Evolutionary conservation across 2,113 vertebrate species (phyloP), one percentile per base, ranked within the genome.

Genomic region (Anolis sagrei): DNA sequence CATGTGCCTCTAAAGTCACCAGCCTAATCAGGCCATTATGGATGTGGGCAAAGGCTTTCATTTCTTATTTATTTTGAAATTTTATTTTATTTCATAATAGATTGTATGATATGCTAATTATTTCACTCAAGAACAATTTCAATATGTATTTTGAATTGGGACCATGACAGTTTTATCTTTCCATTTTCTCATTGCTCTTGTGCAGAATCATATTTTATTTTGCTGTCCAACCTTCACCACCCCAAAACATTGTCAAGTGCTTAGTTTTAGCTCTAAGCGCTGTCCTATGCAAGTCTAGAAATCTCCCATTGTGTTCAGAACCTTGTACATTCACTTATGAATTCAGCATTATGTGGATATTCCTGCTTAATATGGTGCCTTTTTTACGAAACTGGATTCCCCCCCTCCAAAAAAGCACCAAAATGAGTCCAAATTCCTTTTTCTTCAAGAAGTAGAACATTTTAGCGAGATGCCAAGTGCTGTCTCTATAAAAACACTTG

Each of bases 311-410:
- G 7, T 48, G 32, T 78, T 73, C 11, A 29, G 1, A 36, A 13
- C 91, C 58, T 86, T 78, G 66, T 88, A 90, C 62, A 58, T 69
- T 49, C 7, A 4, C 68, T 58, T 92, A 87, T 90, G 90, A 86
- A 82, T 48, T 58, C 58, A n/a, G 58, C 48, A 48, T 84, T 83
- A 80, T 85, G 73, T 72, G 89, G 36, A 84, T 90, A 76, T 73
- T 19, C 1, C 90, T 87, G 0, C 34, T 44, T 91, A 90, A 81
- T 29, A 75, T 82, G 81, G 77, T 84, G 4, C 69, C 83, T 62
- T 89, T 75, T 29, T 76, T 74, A 74, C 34, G 49, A 21, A 64
- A 86, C 29, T 29, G 49, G 34, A 48, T 1, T 4, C 39, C 39
- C 39, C 39, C 39, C 39, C 39, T n/a, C n/a, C 16, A 19, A 49